Base-by-base conservation (phyloP, 30 jellyfish, hydroid and myxozoan species). In the Pseudorhiza aurosa region DNA sequence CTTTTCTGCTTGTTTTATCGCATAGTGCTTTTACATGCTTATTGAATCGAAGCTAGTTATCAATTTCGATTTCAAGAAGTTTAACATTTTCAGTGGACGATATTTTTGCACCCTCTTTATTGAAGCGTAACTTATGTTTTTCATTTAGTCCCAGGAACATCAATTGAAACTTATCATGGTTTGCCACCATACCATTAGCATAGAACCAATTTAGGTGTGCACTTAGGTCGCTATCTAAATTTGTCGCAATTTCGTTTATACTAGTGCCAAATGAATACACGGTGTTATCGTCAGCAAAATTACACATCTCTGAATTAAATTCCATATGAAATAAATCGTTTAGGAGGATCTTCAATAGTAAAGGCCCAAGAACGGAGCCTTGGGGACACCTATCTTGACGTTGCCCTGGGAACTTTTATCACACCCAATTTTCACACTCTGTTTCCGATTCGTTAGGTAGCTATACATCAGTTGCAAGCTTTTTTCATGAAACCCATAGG, bases 201-300 rank as follows among this genome's bases (percentile, higher is more conserved):
- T 60, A 39, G 37, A 65, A 65, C 62, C 79, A 65, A 2, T 65
- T 5, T n/a, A 65, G 39, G 39, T 32, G 14, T 36, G 37, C 28
- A 73, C 60, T 51, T 22, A 51, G 62, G 36, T 73, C 75, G 33
- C 29, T 28, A 27, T 73, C 75, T 50, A 50, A 73, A 12, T 32
- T 53, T 4, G 57, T 10, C 22, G 53, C 22, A 3, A 57, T 43
- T 58, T 58, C 81, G 3, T 6, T 8, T 40, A 57, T 53, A 1
- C 24, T 18, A 11, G 14, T 36, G 9, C 71, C 85, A 53, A 70
- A 77, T 30, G 69, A 24, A 71, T 36, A 77, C 59, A 77, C 37
- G 58, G 77, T 75, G 37, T 29, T 75, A 55, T 55, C 87, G 6
- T 75, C 87, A 15, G 77, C 77, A 37, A 51, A 75, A 55, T 26